These are phyloP conservation scores for Nebria brevicollis DNA, from an alignment of 2,888 invertebrate genomes.

Conservation along the genomic window DNA sequence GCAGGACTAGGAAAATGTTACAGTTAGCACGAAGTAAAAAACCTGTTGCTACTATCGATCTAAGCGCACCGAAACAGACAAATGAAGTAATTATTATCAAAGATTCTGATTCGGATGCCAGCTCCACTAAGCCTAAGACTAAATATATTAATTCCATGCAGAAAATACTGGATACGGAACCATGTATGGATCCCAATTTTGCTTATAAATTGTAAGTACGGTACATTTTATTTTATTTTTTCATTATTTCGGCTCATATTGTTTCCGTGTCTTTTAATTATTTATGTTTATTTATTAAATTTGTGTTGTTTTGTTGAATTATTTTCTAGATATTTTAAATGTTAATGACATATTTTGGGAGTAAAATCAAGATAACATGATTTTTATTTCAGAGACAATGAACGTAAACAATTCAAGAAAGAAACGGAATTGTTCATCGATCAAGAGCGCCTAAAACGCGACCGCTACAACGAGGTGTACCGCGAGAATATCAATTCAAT, in stretches of 20 bases:
- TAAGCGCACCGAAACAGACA: conserved; percentile 47
- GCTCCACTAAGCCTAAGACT: conserved; percentile 59
- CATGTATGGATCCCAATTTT: conserved; percentile 67
- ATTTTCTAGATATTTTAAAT: too few species aligned
- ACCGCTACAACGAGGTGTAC: conserved; percentile 57
- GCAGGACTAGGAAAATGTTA: conserved; percentile 49
- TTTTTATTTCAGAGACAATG: conserved; percentile 56
- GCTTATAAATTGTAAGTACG: conserved; percentile 63
- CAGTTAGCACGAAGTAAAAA: conserved; percentile 42
- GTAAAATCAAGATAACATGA: conserved; percentile 31
- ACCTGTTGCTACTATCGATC: conserved; percentile 46
- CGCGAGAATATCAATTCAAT: conserved; percentile 58
- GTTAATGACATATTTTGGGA: too few species aligned
- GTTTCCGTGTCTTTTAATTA: background rate
- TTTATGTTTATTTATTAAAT: background rate
- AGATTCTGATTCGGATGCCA: conserved; percentile 60
- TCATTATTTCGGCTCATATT: background rate
- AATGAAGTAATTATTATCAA: conserved; percentile 51
- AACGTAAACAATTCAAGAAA: conserved; percentile 57
- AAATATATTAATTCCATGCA: conserved; percentile 67
- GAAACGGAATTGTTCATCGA: conserved; percentile 60
- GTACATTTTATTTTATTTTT: conserved; percentile 9
- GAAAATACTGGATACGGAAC: conserved; percentile 66
- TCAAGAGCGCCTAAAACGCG: conserved; percentile 53
- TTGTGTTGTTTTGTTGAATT: background rate